These are phyloP conservation scores for Cuculus canorus DNA, from an alignment of 2,797 vertebrate species.

Conservation along the genomic window DNA sequence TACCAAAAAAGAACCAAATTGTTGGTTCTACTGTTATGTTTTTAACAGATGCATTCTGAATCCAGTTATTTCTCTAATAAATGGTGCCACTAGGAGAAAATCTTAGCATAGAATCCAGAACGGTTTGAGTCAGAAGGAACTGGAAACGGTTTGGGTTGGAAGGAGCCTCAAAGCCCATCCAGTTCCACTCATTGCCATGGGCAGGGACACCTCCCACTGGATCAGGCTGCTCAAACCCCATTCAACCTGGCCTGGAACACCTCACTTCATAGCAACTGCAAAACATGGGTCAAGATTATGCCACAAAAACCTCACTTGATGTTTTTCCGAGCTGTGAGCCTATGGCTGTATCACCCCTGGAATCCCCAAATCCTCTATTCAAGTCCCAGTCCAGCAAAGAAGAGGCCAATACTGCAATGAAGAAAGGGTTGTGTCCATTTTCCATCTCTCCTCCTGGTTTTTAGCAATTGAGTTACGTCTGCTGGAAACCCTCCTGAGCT, in stretches of 20 bases:
- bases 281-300: too few relatives aligned
- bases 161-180: too few relatives aligned
- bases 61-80: not conserved
- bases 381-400: not conserved
- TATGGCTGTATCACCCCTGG: not conserved
- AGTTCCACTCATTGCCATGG: too few relatives aligned
- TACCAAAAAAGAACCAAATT: not conserved
- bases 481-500: not conserved
- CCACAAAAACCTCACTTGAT: too few relatives aligned
- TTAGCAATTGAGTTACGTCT: not conserved
- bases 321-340: too few relatives aligned
- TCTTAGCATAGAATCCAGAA: too few relatives aligned
- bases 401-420: fast-evolving
- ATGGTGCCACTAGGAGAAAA: not conserved
- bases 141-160: too few relatives aligned
- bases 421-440: not conserved
- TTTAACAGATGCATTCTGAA: not conserved
- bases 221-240: too few relatives aligned
- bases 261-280: too few relatives aligned
- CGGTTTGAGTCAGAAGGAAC: too few relatives aligned
- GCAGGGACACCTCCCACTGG: too few relatives aligned
- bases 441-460: not conserved
- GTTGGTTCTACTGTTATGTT: not conserved
- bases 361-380: not conserved
- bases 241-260: too few relatives aligned